Percentiles rank a stretch among this genome's conserved stretches.
These are phyloP conservation scores for Malurus melanocephalus DNA, from an alignment of 2,113 vertebrate genomes.

Conservation along the genomic window DNA sequence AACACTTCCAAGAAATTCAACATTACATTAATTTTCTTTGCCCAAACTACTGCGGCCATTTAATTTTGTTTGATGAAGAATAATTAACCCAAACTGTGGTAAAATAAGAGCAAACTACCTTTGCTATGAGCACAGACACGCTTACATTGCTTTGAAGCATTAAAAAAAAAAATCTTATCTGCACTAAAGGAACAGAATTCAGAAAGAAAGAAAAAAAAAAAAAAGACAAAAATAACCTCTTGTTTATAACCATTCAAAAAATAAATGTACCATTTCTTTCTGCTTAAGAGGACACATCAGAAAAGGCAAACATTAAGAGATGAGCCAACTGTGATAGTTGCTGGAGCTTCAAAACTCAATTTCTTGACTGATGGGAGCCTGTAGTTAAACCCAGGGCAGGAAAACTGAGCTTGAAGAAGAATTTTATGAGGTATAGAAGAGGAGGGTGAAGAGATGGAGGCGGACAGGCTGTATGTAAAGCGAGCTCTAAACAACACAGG, in stretches of 20 bases:
- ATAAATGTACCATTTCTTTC: slow-evolving; percentile 33
- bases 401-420: slow-evolving; percentile 6
- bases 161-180: background rate
- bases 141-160: background rate
- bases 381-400: slow-evolving; percentile 4
- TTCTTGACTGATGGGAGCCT: slow-evolving; percentile 3
- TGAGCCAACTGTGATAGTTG: slow-evolving; percentile 7
- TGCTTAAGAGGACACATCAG: slow-evolving; percentile 13
- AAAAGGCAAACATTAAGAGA: slow-evolving; percentile 7
- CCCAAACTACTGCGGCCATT: background rate
- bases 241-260: slow-evolving; percentile 34
- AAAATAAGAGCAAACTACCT: background rate
- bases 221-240: background rate
- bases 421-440: background rate
- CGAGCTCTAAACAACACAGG: background rate
- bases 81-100: background rate
- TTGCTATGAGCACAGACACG: background rate
- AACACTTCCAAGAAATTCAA: background rate
- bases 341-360: slow-evolving; percentile 24
- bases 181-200: background rate
- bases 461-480: background rate
- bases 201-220: background rate
- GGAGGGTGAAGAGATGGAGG: background rate
- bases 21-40: background rate
- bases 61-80: background rate